Evolutionary conservation across 2,113 vertebrate species (phyloP).

Genomic region (Hemiscyllium ocellatum): DNA sequence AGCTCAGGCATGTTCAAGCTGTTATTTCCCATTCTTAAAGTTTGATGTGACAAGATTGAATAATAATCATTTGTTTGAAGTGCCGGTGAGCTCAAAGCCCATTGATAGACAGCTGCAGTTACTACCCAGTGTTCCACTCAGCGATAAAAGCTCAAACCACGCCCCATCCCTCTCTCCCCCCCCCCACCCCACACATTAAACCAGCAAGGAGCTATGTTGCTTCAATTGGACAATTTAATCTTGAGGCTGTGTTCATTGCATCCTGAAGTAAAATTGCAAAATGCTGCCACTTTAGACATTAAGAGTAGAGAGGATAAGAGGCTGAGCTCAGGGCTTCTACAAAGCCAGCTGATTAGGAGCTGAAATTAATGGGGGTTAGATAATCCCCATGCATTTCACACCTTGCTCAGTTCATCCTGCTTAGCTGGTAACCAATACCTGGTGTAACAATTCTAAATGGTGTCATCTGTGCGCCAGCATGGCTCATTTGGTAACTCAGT

Average conservation of each 20-base stretch:
- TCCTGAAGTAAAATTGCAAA: not conserved
- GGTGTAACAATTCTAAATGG: slow-evolving; percentile 11
- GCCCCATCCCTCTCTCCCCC: not conserved
- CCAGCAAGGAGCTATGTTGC: not conserved
- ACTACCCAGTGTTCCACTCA: not conserved
- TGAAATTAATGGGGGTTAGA: slow-evolving; percentile 4
- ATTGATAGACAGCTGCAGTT: not conserved
- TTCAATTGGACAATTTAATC: not conserved
- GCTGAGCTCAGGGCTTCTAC: not conserved
- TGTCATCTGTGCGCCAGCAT: not conserved
- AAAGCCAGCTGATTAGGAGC: slow-evolving; percentile 2
- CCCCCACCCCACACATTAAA: not conserved
- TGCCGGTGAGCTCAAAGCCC: not conserved
- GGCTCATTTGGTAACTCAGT: not conserved
- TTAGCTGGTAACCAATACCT: not conserved
- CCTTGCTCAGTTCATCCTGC: not conserved
- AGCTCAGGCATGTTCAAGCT: not conserved
- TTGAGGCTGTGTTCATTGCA: not conserved
- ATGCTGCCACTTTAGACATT: slow-evolving; percentile 3
- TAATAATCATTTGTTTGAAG: not conserved
- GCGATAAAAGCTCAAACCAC: not conserved
- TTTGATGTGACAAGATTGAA: not conserved
- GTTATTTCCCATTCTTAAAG: not conserved
- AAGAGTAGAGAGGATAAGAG: not conserved
- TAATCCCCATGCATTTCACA: not conserved